phyloP scores from a whole-genome alignment of 2,113 vertebrate species.

The Limnothrissa miodon region DNA sequence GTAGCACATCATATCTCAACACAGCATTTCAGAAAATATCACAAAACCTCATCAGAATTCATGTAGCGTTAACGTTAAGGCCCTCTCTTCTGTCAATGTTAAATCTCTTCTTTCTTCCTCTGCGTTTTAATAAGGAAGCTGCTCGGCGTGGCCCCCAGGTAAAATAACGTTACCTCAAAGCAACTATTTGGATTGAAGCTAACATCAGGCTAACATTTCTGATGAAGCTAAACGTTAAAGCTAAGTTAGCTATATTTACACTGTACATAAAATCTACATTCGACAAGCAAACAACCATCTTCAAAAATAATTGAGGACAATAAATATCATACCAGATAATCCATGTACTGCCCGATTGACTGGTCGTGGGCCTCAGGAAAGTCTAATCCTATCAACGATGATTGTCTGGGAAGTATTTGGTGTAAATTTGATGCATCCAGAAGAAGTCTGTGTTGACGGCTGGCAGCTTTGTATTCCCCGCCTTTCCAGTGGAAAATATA shows the following conservation, averaged over 20 bases:
- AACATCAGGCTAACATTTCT: background rate
- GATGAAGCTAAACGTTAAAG: background rate
- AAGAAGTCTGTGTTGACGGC: conserved; percentile 26
- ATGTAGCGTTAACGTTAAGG: background rate
- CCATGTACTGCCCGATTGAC: conserved; percentile 44
- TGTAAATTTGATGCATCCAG: conserved; percentile 43
- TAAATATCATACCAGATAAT: conserved; percentile 49
- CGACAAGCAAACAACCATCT: background rate
- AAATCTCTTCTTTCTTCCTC: background rate
- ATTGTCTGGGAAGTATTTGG: conserved; percentile 24
- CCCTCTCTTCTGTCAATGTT: too few species aligned
- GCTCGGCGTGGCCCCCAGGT: too few species aligned
- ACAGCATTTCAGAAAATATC: background rate
- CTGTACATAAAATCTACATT: conserved; percentile 7
- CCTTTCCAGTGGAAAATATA: conserved; percentile 40
- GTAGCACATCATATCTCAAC: background rate
- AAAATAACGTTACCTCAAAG: background rate
- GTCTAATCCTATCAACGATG: conserved; percentile 24
- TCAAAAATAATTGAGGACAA: background rate
- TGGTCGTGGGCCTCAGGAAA: conserved; percentile 34
- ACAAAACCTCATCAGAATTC: background rate
- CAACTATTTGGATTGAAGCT: background rate
- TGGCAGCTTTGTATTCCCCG: conserved; percentile 38
- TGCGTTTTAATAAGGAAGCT: too few species aligned
- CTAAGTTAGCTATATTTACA: background rate